Evolutionary conservation across 37 sponge, comb jelly and placozoan genomes (phyloP), one percentile per base, ranked within the genome.

Genomic region (Lycopodina hypogea): DNA sequence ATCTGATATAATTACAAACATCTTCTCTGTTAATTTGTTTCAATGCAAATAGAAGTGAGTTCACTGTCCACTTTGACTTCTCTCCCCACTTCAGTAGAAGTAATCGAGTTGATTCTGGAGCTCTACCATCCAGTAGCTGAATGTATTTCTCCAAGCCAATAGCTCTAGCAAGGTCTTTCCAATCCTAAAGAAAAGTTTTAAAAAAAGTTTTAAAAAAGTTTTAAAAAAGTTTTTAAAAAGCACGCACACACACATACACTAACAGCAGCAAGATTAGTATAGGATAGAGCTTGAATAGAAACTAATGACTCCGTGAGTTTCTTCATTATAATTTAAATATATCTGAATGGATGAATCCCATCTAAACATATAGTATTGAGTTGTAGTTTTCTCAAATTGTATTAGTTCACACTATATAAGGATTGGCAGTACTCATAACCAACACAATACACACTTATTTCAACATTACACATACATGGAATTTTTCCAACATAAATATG

Each of bases 61-160:
- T 60, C 15, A 88, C 82, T 0, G 82, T 88, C 85, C 89, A 88
- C 23, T 50, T 55, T 0, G 88, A 88, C 21, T 81, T 92, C 78
- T 92, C 93, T 4, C 83, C 88, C 79, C 85, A 92, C 72, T 92
- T 92, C 19, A 82, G 72, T 30, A 92, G 65, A 29, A 92, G 61
- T 22, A 75, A 52, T 62, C 72, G 48, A 3, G 86, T 84, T 15
- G 81, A 75, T 3, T 79, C 71, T 38, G 81, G 84, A 7, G 57
- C 24, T n/a, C 77, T 72, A 38, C 81, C 40, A 48, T 71, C 78
- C 8, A 92, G 70, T 34, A 92, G 68, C 69, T 87, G 85, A 1
- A 88, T 68, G 67, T 92, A 92, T 72, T 84, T 71, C 3, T 71
- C 81, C 61, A 87, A 52, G 12, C 75, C 75, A 0, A 84, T 57